Conservation (phyloP, 2,888 invertebrate species). For the Bombylius discolor region DNA sequence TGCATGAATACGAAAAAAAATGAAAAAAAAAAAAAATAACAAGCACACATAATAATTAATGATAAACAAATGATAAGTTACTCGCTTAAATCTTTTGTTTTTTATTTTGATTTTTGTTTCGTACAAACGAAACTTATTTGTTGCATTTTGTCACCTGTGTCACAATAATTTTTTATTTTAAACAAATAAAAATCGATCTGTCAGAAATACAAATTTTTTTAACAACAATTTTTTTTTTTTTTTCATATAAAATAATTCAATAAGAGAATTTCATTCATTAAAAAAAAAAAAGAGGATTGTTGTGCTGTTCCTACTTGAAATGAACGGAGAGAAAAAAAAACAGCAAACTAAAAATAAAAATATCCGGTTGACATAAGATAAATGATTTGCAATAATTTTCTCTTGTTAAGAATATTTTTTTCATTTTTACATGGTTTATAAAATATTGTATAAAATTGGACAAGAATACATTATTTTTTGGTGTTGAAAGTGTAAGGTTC, state of each 20-base stretch:
- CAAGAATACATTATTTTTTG: too few species aligned
- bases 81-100: conserved; percentile 6
- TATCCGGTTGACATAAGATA: conserved; percentile 7
- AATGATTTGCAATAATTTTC: conserved; percentile 5
- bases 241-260: background rate
- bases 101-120: background rate
- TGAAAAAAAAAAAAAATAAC: background rate
- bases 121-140: too few species aligned
- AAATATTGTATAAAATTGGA: too few species aligned
- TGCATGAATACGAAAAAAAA: background rate
- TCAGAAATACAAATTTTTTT: conserved; percentile 9
- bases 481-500: too few species aligned
- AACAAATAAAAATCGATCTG: conserved; percentile 8
- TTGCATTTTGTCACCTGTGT: too few species aligned
- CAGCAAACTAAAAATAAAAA: background rate
- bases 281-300: too few species aligned
- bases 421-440: too few species aligned
- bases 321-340: too few species aligned
- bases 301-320: too few species aligned
- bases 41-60: background rate
- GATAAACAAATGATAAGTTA: conserved; percentile 3
- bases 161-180: too few species aligned
- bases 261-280: background rate
- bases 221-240: conserved; percentile 2
- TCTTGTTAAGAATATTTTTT: background rate